These are phyloP conservation scores for Brachionus angularis DNA, from an alignment of 1,140 invertebrate genomes.

Conservation along the genomic window DNA sequence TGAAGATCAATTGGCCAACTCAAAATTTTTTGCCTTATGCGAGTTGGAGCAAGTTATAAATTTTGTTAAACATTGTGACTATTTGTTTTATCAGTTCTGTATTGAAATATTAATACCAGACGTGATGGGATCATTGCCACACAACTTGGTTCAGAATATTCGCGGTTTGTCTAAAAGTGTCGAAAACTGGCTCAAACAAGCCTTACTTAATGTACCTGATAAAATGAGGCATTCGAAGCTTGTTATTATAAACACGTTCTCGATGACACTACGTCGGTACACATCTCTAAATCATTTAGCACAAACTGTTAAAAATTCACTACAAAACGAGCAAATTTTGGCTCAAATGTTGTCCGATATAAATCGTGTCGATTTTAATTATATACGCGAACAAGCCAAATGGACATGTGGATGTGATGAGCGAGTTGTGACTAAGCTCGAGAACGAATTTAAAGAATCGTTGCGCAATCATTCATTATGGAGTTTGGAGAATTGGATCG, in stretches of 20 bases:
- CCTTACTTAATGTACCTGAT: constrained; percentile 78
- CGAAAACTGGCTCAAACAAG: constrained; percentile 78
- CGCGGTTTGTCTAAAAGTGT: constrained; percentile 86
- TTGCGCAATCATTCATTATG: constrained; percentile 81
- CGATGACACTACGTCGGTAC: constrained; percentile 87
- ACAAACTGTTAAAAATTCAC: constrained; percentile 86
- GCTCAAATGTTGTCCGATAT: constrained; percentile 93
- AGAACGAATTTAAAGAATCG: constrained; percentile 87
- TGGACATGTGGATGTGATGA: constrained; percentile 96
- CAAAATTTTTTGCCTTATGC: constrained; percentile 63
- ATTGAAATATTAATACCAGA: constrained; percentile 93
- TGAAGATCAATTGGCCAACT: constrained; percentile 50
- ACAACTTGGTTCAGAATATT: constrained; percentile 76
- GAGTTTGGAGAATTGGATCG: constrained; percentile 80
- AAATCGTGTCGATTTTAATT: constrained; percentile 92
- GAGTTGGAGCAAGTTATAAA: constrained; percentile 62
- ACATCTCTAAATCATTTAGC: constrained; percentile 97
- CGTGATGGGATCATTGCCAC: constrained; percentile 84
- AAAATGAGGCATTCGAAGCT: constrained; percentile 78
- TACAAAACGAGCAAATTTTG: constrained; percentile 91
- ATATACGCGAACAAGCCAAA: constrained; percentile 79
- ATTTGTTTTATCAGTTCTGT: constrained; percentile 89
- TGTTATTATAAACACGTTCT: constrained; percentile 78
- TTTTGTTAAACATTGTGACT: constrained; percentile 76
- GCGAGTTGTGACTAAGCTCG: constrained; percentile 75